Evolutionary conservation across 2,113 vertebrate species (phyloP).

Genomic region (Polypterus senegalus): DNA sequence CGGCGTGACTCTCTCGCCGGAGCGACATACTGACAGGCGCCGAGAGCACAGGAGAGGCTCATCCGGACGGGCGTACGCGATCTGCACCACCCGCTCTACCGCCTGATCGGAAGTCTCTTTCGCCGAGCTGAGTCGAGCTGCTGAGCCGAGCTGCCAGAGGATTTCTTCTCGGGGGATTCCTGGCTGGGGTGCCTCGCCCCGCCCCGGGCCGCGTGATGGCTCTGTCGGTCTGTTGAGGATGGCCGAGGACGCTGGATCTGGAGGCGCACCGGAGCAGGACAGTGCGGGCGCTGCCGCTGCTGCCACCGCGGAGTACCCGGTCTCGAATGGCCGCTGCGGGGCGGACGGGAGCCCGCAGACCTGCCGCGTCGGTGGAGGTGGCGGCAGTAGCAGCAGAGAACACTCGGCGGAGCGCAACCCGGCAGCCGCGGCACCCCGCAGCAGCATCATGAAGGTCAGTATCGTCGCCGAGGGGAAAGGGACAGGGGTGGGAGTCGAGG

Average conservation of each 20-base stretch:
- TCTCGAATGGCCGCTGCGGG: conserved; percentile 44
- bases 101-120: too few species aligned
- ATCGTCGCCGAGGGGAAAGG: not conserved
- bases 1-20: too few species aligned
- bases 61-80: too few species aligned
- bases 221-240: too few species aligned
- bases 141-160: not conserved
- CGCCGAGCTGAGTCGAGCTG: too few species aligned
- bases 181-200: not conserved
- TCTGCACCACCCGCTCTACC: too few species aligned
- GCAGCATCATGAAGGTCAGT: conserved; percentile 80
- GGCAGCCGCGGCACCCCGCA: conserved; percentile 46
- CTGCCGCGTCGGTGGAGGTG: not conserved
- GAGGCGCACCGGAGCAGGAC: conserved; percentile 28
- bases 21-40: too few species aligned
- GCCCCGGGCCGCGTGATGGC: not conserved
- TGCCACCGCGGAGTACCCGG: conserved; percentile 29
- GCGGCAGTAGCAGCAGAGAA: conserved; percentile 55
- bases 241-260: not conserved
- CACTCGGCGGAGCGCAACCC: conserved; percentile 58
- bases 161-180: not conserved
- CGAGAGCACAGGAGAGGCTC: too few species aligned
- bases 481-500: too few species aligned
- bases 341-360: conserved; percentile 38
- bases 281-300: conserved; percentile 30